Evolutionary conservation across 2,888 invertebrate genomes (phyloP).

Genomic region (Aromia moschata): DNA sequence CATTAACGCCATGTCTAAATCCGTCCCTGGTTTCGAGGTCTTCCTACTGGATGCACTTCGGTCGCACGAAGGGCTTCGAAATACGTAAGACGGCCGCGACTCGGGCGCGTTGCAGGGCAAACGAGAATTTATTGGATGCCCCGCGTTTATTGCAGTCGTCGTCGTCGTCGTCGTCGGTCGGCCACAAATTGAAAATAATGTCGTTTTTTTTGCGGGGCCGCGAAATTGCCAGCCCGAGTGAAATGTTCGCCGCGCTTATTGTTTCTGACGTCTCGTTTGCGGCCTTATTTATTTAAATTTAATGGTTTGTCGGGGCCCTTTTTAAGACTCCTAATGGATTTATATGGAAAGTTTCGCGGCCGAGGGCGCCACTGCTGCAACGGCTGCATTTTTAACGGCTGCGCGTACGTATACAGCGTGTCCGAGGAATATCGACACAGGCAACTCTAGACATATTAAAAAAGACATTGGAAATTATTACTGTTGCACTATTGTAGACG

Average conservation of each 20-base stretch:
- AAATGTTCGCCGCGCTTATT: conserved; percentile 52
- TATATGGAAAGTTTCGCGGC: conserved; percentile 42
- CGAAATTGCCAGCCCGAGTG: conserved; percentile 44
- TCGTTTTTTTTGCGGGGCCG: conserved; percentile 41
- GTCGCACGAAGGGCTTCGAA: background rate
- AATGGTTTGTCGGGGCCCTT: conserved; percentile 43
- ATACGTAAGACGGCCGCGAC: background rate
- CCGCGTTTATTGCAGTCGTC: conserved; percentile 53
- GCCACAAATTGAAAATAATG: conserved; percentile 59
- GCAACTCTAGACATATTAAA: no score
- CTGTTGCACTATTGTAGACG: no score
- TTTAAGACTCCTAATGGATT: conserved; percentile 45
- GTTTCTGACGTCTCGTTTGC: conserved; percentile 51
- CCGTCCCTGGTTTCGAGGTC: no score
- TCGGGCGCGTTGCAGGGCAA: conserved; percentile 32
- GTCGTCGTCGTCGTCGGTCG: no score
- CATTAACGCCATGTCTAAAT: no score
- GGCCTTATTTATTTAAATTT: conserved; percentile 56
- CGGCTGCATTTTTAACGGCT: no score
- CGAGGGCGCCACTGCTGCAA: background rate
- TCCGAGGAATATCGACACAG: no score
- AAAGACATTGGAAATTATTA: no score
- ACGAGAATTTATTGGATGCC: conserved; percentile 53
- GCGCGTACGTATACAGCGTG: no score
- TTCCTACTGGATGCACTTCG: background rate